Evolutionary conservation across 2,797 vertebrate genomes (phyloP).

Genomic region (Pachyuromys duprasi): DNA sequence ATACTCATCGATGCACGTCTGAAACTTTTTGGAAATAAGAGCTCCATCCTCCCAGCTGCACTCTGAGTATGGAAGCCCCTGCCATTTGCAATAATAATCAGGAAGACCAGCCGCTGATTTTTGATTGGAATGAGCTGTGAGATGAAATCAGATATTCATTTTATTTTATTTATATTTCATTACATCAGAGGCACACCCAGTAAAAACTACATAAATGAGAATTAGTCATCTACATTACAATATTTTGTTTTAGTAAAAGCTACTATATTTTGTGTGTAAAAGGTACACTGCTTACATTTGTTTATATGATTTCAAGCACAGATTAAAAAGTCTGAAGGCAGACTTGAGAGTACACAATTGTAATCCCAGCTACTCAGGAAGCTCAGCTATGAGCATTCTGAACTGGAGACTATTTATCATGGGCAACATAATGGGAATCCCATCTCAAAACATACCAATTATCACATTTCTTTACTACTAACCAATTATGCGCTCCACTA

Average conservation of each 20-base stretch:
- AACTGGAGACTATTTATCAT: neutral
- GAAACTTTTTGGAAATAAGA: constrained; percentile 96
- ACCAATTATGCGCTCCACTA: constrained; percentile 99
- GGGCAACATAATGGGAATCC: neutral
- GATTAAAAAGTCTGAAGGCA: neutral
- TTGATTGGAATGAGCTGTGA: constrained; percentile 97
- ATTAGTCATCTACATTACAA: neutral
- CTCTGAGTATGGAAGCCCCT: constrained; percentile 97
- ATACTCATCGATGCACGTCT: constrained; percentile 95
- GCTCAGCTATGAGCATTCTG: neutral
- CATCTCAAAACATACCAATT: neutral
- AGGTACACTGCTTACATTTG: neutral
- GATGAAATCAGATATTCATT: constrained; percentile 58
- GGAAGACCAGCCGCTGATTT: constrained; percentile 98
- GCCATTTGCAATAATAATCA: constrained; percentile 99
- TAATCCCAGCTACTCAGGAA: neutral
- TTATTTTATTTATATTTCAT: constrained; percentile 44
- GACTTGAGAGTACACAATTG: neutral
- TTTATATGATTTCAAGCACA: constrained; percentile 36
- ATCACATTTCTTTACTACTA: constrained; percentile 73
- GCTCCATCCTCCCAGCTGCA: constrained; percentile 99
- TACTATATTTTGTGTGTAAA: neutral
- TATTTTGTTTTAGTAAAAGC: constrained; percentile 20
- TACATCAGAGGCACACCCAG: constrained; percentile 27
- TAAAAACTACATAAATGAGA: constrained; percentile 32